phyloP scores from a whole-genome alignment of 2,888 invertebrate genomes.

The Nudaria mundana region DNA sequence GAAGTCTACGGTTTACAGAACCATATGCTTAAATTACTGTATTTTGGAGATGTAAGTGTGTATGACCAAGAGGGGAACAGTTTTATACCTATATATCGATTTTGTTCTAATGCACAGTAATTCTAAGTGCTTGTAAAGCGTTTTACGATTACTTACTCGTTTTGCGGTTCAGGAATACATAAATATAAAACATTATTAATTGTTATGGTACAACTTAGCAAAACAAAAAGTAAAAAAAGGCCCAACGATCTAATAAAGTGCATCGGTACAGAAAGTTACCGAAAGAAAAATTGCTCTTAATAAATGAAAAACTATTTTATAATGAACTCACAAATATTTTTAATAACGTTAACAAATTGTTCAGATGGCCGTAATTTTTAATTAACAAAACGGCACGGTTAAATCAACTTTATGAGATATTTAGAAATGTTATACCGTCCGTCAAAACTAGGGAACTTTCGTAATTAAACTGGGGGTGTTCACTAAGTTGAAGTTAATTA shows the following conservation, averaged over 20 bases:
- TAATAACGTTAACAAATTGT: slow-evolving; percentile 2
- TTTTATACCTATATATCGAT: no score
- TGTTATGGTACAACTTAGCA: no score
- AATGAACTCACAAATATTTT: slow-evolving; percentile 7
- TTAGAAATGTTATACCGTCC: slow-evolving; percentile 18
- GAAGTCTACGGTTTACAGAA: no score
- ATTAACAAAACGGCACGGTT: slow-evolving; percentile 21
- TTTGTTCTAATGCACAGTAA: no score
- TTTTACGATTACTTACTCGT: no score
- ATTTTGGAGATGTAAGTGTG: no score
- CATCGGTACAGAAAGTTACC: neutral
- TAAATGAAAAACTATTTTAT: slow-evolving; percentile 6
- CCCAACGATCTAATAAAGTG: neutral
- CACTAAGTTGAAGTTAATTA: slow-evolving; percentile 22
- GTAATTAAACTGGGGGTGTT: slow-evolving; percentile 18
- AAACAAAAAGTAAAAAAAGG: no score
- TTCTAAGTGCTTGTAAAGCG: no score
- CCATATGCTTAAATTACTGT: no score
- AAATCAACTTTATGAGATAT: slow-evolving; percentile 25
- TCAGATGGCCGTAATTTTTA: slow-evolving; percentile 9
- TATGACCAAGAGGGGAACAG: no score
- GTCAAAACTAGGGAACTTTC: slow-evolving; percentile 22
- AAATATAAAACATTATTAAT: no score
- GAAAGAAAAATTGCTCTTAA: neutral
- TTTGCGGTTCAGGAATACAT: no score